Percentiles rank a stretch among this genome's conserved stretches.
Evolutionary conservation across 2,888 invertebrate species (phyloP).

Genomic region (Drosophila prolongata): DNA sequence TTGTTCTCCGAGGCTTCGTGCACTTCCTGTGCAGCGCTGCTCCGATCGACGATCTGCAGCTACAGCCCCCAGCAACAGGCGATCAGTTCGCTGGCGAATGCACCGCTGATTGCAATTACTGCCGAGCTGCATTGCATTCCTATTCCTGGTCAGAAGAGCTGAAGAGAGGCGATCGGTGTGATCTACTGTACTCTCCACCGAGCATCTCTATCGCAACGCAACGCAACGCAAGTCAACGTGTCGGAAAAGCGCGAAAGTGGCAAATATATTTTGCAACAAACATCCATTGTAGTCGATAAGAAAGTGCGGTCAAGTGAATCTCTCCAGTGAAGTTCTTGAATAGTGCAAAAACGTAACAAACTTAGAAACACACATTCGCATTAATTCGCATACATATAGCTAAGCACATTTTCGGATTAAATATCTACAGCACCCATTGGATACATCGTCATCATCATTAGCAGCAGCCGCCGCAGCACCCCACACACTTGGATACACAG

Average conservation of each 20-base stretch:
- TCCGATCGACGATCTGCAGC: constrained; percentile 40
- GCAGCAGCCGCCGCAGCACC: constrained; percentile 6
- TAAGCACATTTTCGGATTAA: constrained; percentile 67
- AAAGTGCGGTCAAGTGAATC: constrained; percentile 46
- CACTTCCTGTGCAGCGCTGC: constrained; percentile 68
- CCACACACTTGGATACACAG: constrained; percentile 60
- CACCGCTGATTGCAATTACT: constrained; percentile 75
- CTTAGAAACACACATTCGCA: constrained; percentile 36
- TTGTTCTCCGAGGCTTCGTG: constrained; percentile 72
- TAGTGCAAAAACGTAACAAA: constrained; percentile 48
- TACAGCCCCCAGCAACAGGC: constrained; percentile 64
- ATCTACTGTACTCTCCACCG: constrained; percentile 43
- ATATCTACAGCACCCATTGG: constrained; percentile 68
- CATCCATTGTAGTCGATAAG: constrained; percentile 36
- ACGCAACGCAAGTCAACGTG: constrained; percentile 41
- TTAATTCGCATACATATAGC: constrained; percentile 35
- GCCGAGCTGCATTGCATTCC: constrained; percentile 50
- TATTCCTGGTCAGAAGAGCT: constrained; percentile 57
- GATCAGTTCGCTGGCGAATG: constrained; percentile 75
- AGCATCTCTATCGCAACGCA: constrained; percentile 10
- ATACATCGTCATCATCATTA: constrained; percentile 43
- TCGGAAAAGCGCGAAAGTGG: constrained; percentile 62
- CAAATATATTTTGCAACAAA: constrained; percentile 40
- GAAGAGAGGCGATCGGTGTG: constrained; percentile 47
- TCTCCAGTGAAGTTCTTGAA: constrained; percentile 57